phyloP scores from a whole-genome alignment of 2,113 vertebrate genomes.

The Melanostigma gelatinosum region DNA sequence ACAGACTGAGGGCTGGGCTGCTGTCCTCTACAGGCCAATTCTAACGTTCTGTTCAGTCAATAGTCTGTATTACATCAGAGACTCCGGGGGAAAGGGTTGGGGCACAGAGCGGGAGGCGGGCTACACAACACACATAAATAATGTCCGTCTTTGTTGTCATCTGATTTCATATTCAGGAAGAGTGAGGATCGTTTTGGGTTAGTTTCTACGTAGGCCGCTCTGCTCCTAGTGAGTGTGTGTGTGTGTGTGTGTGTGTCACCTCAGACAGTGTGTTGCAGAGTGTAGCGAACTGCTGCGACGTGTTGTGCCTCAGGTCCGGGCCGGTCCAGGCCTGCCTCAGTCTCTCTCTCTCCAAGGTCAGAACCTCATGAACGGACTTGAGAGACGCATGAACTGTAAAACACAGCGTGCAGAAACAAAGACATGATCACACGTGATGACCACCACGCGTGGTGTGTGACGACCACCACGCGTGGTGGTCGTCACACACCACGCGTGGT shows the following conservation, averaged over 20 bases:
- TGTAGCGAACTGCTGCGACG: slow-evolving; percentile 78
- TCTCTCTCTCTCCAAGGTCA: slow-evolving; percentile 80
- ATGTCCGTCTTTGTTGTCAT: not conserved
- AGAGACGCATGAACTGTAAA: slow-evolving; percentile 79
- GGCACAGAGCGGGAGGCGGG: not conserved
- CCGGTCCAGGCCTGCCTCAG: slow-evolving; percentile 80
- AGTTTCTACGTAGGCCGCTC: not conserved
- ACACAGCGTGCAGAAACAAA: slow-evolving; percentile 1
- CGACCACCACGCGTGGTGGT: too few species aligned
- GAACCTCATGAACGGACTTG: slow-evolving; percentile 76
- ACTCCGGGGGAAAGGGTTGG: not conserved
- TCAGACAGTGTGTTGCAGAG: slow-evolving; percentile 81
- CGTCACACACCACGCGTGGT: too few species aligned
- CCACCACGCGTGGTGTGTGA: too few species aligned
- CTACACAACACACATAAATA: fast-evolving
- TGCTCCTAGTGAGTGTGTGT: too few species aligned
- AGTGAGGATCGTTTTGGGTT: not conserved
- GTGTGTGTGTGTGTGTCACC: slow-evolving; percentile 60
- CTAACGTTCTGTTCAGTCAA: too few species aligned
- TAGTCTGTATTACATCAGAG: not conserved
- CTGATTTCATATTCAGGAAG: not conserved
- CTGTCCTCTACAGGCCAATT: not conserved
- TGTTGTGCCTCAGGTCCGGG: slow-evolving; percentile 75
- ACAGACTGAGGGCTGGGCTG: slow-evolving; percentile 35
- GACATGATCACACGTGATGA: not conserved